A percentile compares a stretch with the other conserved stretches of the same genome.
These are phyloP conservation scores for Eumeta japonica DNA, from an alignment of 1,140 invertebrate species.

Conservation along the genomic window DNA sequence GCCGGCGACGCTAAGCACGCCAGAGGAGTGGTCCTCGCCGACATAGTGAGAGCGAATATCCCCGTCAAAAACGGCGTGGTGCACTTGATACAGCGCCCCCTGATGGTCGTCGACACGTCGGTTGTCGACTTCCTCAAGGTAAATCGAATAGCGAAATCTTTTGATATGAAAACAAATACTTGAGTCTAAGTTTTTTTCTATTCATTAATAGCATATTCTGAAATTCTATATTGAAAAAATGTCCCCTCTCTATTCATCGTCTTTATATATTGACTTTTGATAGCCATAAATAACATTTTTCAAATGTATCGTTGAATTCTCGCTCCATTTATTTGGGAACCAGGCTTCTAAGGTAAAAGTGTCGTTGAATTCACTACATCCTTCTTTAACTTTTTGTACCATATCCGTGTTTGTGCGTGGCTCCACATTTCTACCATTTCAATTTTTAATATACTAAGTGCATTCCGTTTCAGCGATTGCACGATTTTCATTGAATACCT, in stretches of 20 bases:
- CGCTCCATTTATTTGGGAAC: constrained; percentile 47
- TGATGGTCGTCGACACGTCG: constrained; percentile 86
- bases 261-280: not conserved
- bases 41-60: constrained; percentile 88
- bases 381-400: constrained; percentile 10
- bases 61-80: constrained; percentile 90
- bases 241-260: not conserved
- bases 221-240: not conserved
- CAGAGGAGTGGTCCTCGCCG: constrained; percentile 78
- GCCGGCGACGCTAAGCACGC: constrained; percentile 73
- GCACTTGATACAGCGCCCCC: constrained; percentile 84
- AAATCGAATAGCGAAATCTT: constrained; percentile 49
- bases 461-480: not conserved
- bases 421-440: constrained; percentile 13
- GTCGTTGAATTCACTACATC: constrained; percentile 22
- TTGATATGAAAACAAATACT: not conserved
- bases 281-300: not conserved
- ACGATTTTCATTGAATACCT: too few species aligned
- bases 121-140: constrained; percentile 85
- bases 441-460: not conserved
- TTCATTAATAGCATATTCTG: not conserved
- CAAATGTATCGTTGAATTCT: constrained; percentile 19
- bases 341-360: constrained; percentile 53
- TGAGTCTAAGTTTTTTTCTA: not conserved
- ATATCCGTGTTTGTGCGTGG: constrained; percentile 29